Percentiles rank a stretch among this genome's conserved stretches.
Evolutionary conservation across 1,140 invertebrate species (phyloP).

Genomic region (Psilanteris sp.): DNA sequence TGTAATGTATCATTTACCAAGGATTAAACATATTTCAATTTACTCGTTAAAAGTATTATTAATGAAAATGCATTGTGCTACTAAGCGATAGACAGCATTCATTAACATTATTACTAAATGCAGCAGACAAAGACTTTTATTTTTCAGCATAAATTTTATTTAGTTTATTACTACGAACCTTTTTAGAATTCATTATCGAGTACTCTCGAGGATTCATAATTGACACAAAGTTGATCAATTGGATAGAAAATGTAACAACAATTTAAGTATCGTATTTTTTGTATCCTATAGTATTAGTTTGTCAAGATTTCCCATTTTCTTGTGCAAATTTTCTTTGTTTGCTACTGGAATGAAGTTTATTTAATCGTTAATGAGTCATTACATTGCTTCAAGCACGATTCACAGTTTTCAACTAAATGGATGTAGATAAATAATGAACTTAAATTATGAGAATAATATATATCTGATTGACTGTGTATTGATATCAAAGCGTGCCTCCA

Average conservation of each 20-base stretch:
- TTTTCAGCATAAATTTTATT: no score
- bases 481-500: constrained; percentile 6
- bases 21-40: no score
- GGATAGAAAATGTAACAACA: background rate
- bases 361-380: constrained; percentile 7
- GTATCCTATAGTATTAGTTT: no score
- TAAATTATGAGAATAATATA: constrained; percentile 26
- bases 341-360: background rate
- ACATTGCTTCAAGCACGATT: background rate
- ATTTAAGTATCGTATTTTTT: no score
- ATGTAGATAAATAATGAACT: constrained; percentile 33
- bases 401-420: no score
- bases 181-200: background rate
- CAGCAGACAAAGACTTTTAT: no score
- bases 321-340: background rate
- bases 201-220: no score
- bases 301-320: no score
- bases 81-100: background rate
- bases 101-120: no score
- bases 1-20: no score
- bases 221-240: constrained; percentile 1
- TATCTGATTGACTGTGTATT: constrained; percentile 28
- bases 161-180: no score
- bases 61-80: constrained; percentile 3
- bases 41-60: constrained; percentile 2